Percentiles rank a stretch among this genome's conserved stretches.
phyloP scores from a whole-genome alignment of 92 coral and sea anemone species.

The Desmophyllum pertusum region DNA sequence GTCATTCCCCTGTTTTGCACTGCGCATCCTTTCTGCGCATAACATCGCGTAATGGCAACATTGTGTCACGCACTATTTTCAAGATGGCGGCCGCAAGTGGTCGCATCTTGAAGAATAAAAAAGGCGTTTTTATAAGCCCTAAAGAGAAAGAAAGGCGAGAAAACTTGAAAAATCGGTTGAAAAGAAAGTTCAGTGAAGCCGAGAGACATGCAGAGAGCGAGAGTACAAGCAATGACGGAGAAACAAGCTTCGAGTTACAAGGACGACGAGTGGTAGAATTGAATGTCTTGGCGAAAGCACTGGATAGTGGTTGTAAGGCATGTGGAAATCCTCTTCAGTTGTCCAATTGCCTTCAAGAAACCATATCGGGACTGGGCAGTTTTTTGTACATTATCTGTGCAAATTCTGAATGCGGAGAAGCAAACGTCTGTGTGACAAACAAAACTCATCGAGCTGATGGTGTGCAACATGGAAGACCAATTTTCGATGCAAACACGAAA shows the following conservation, averaged over 20 bases:
- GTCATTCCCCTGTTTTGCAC: constrained; percentile 31
- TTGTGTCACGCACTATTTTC: not conserved
- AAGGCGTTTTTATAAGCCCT: not conserved
- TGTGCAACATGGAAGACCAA: constrained; percentile 25
- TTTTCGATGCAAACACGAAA: constrained; percentile 45
- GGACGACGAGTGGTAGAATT: not conserved
- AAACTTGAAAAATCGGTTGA: not conserved
- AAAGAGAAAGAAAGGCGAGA: not conserved
- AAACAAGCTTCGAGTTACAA: constrained; percentile 2
- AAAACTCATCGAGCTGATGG: constrained; percentile 33
- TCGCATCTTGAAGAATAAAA: too few species aligned
- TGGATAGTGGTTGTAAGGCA: constrained; percentile 27
- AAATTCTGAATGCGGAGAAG: constrained; percentile 37
- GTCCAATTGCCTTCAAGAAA: constrained; percentile 18
- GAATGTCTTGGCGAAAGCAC: not conserved
- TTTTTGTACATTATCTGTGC: constrained; percentile 30
- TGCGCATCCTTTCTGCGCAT: not conserved
- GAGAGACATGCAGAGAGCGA: not conserved
- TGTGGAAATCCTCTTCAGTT: not conserved
- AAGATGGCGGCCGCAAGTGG: too few species aligned
- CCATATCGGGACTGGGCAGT: constrained; percentile 28
- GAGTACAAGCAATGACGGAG: too few species aligned
- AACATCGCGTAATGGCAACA: not conserved
- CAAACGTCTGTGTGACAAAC: constrained; percentile 29
- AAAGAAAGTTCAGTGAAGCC: not conserved